phyloP scores from a whole-genome alignment of 2,888 invertebrate genomes.

The Ethmia dodecea region DNA sequence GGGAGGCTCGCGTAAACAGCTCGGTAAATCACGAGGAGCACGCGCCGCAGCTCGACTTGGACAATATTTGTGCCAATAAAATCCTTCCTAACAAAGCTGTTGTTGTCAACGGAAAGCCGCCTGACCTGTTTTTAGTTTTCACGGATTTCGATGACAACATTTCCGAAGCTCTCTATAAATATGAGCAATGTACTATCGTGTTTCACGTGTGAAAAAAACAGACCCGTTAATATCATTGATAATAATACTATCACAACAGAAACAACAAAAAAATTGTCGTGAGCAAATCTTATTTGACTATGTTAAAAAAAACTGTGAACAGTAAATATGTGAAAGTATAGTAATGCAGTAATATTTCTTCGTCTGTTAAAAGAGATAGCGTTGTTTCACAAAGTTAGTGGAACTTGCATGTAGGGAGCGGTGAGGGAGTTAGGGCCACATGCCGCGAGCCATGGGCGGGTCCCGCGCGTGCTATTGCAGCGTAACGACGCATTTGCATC shows the following conservation, averaged over 20 bases:
- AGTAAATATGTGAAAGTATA: no score
- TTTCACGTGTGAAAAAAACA: no score
- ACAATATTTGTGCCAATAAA: constrained; percentile 75
- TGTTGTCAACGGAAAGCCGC: constrained; percentile 67
- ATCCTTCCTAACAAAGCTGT: constrained; percentile 70
- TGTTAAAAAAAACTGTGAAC: no score
- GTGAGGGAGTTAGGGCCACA: constrained; percentile 19
- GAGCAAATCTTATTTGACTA: no score
- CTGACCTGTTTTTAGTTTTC: constrained; percentile 64
- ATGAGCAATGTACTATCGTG: no score
- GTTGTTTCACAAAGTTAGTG: constrained; percentile 29
- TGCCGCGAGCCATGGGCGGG: constrained; percentile 24
- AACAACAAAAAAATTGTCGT: no score
- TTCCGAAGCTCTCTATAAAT: no score
- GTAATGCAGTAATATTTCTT: constrained; percentile 1
- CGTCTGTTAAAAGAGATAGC: constrained; percentile 19
- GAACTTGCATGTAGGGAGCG: constrained; percentile 28
- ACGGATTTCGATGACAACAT: constrained; percentile 41
- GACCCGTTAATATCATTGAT: no score
- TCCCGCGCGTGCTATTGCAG: constrained; percentile 39
- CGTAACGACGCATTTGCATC: constrained; percentile 47
- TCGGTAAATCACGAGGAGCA: constrained; percentile 69
- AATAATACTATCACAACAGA: no score
- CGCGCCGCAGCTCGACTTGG: constrained; percentile 62
- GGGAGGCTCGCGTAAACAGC: constrained; percentile 67